phyloP scores from a whole-genome alignment of 2,113 vertebrate genomes.

The Raja brachyura region DNA sequence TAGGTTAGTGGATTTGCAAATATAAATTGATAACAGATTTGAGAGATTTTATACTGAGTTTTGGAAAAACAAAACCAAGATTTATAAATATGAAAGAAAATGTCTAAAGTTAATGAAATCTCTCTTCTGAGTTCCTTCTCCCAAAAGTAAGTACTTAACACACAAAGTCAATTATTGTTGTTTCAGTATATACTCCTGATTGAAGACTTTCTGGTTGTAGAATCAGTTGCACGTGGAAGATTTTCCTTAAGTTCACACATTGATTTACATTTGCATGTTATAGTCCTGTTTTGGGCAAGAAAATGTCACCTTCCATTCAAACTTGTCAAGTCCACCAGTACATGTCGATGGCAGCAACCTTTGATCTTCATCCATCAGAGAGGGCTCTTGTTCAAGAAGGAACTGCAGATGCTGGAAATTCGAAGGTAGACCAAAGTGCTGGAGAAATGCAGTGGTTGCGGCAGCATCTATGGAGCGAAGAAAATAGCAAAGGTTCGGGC shows the following conservation, averaged over 20 bases:
- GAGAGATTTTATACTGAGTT: not conserved
- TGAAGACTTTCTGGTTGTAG: too few species aligned
- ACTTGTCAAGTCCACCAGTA: not conserved
- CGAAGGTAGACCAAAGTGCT: too few species aligned
- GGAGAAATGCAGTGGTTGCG: too few species aligned
- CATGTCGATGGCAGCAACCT: not conserved
- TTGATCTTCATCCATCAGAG: not conserved
- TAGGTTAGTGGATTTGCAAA: conserved; percentile 10
- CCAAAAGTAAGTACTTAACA: not conserved
- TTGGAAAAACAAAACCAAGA: not conserved
- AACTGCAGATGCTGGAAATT: too few species aligned
- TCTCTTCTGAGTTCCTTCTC: not conserved
- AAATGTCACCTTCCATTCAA: not conserved
- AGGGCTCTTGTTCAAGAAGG: too few species aligned
- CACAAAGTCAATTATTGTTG: not conserved
- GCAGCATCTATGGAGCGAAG: too few species aligned
- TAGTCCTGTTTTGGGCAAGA: not conserved
- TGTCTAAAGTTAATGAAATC: not conserved
- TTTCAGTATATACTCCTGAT: not conserved
- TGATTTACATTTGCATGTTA: not conserved
- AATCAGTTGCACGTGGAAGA: not conserved
- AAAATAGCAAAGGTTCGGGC: too few species aligned
- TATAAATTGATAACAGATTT: not conserved
- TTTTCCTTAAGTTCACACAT: not conserved
- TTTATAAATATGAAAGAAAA: not conserved